Conservation (phyloP, 30 jellyfish, hydroid and myxozoan species). For the Turritopsis dohrnii region DNA sequence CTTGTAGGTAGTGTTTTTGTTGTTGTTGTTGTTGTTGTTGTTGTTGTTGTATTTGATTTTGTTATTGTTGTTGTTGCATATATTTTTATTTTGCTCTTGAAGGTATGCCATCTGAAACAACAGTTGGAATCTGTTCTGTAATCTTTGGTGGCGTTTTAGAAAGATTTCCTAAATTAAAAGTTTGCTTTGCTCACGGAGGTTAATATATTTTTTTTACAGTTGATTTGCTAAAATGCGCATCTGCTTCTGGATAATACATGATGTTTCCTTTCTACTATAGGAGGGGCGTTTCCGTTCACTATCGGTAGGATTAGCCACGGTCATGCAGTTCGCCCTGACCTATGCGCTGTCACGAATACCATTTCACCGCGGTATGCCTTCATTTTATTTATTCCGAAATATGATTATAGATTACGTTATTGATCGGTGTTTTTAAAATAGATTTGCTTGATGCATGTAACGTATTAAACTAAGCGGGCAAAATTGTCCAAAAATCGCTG, state of each 20-base stretch:
- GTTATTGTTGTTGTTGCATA: background rate
- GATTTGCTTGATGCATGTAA: background rate
- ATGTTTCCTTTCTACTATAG: slow-evolving; percentile 35
- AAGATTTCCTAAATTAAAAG: slow-evolving; percentile 67
- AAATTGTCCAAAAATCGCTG: no score
- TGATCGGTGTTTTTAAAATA: background rate
- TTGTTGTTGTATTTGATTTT: background rate
- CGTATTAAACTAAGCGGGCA: no score
- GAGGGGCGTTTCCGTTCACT: slow-evolving; percentile 83
- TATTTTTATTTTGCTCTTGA: background rate
- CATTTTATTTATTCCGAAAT: no score
- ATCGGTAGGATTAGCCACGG: slow-evolving; percentile 91
- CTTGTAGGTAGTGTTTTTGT: slow-evolving; percentile 58
- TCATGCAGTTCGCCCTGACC: slow-evolving; percentile 84
- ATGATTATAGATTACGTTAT: no score
- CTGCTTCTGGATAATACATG: no score
- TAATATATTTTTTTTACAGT: background rate
- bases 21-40: background rate
- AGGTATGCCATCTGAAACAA: slow-evolving; percentile 95
- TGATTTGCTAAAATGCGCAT: no score
- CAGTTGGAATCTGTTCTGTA: slow-evolving; percentile 73
- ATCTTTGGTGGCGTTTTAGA: slow-evolving; percentile 95
- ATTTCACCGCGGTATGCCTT: slow-evolving; percentile 60
- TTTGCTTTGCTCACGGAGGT: slow-evolving; percentile 98
- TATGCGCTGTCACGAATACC: slow-evolving; percentile 73